Conservation (phyloP, 2,113 vertebrate species). For the Sisor rabdophorus region DNA sequence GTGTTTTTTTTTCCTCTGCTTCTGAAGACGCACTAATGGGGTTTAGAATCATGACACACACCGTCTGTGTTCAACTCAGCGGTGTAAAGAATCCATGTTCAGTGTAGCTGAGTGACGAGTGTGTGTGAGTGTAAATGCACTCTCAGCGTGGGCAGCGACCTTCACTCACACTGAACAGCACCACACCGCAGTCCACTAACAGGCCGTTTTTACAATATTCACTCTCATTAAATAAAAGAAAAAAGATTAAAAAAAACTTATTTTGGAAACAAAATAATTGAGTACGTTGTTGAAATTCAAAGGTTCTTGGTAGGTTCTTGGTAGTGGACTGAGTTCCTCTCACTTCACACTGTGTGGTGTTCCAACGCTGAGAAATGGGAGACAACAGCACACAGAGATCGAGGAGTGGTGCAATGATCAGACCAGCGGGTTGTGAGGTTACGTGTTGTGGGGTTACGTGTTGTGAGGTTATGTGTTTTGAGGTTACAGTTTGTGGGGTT, state of each 20-base stretch:
- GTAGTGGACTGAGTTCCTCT: neutral
- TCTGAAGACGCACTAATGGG: slow-evolving; percentile 43
- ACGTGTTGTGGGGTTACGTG: too few species aligned
- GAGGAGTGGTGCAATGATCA: neutral
- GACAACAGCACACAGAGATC: neutral
- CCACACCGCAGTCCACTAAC: neutral
- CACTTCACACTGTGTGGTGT: neutral
- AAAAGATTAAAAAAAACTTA: too few species aligned
- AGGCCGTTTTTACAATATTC: neutral
- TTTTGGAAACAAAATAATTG: too few species aligned
- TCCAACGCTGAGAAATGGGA: neutral
- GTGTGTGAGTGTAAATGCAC: slow-evolving; percentile 27
- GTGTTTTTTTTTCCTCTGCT: slow-evolving; percentile 46
- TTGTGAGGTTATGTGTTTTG: too few species aligned
- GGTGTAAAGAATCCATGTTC: neutral
- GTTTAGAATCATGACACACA: slow-evolving; percentile 17
- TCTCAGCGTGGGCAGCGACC: neutral
- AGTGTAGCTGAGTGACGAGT: neutral
- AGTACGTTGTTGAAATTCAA: too few species aligned
- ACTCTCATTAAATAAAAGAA: neutral
- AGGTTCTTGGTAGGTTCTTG: neutral
- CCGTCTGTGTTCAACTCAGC: neutral
- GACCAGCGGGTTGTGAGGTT: neutral
- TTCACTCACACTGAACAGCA: neutral
- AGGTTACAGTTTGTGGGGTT: too few species aligned